Base-by-base conservation (phyloP, 2,797 vertebrate genomes). In the Clarias platycephalus region DNA sequence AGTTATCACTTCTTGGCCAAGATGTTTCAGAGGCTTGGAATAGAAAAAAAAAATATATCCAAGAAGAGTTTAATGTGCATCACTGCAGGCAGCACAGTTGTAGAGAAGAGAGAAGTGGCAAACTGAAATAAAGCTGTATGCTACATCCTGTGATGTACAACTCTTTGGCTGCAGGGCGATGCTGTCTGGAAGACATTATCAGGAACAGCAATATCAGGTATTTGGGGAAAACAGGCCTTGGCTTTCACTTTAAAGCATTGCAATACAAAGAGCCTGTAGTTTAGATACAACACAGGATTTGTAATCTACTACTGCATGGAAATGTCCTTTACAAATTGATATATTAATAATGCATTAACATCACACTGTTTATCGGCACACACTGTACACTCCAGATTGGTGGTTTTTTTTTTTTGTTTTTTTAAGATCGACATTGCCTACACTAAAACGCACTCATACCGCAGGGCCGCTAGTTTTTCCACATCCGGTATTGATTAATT, bases 101-200 rank as follows among this genome's bases (percentile, higher is more conserved):
- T 15, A 37, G 60, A 57, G 26, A 4, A 64, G 9, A 58, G 71
- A 5, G 2, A 31, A 57, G 31, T 49, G n/a, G 72, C 63, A 44
- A 22, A 37, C 31, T 18, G 18, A 16, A 80, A 28, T 22, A 20
- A 16, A 78, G 63, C 16, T 67, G 8, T 12, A 34, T 1, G 3
- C 58, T 16, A 26, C 18, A 31, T 75, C 26, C 3, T 55, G 16
- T 76, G 71, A 58, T 68, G 34, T 78, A 68, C 24, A 60, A 44
- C 15, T 66, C 18, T 57, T 31, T 84, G 64, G 24, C 15, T 44
- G 37, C 18, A 44, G 15, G 34, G 70, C 31, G 0, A 5, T 34
- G 26, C n/a, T 64, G 34, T 67, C 78, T 81, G 78, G 68, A 75
- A 85, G 62, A 80, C 37, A n/a, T 85, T 81, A 75, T 68, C 57